A percentile compares a stretch with the other conserved stretches of the same genome.
phyloP scores from a whole-genome alignment of 2,113 vertebrate genomes.

The Hylia prasina region DNA sequence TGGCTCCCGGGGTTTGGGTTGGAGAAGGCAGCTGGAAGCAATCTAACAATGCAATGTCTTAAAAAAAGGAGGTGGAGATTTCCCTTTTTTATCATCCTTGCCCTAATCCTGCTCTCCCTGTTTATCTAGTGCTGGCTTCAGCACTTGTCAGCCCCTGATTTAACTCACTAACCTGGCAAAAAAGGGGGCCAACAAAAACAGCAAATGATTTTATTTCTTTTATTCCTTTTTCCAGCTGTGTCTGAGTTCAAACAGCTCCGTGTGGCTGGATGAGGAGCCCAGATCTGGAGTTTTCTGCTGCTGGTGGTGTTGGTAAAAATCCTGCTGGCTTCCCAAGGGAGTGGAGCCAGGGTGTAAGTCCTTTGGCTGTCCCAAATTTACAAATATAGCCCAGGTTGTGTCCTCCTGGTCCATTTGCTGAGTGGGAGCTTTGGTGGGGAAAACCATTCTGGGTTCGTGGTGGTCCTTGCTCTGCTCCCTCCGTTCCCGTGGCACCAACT shows the following conservation, averaged over 20 bases:
- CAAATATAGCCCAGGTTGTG: background rate
- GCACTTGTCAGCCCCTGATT: background rate
- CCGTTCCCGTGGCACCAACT: fast-evolving
- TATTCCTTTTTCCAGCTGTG: background rate
- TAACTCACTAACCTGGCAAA: background rate
- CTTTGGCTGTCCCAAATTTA: background rate
- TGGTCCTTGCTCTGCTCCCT: background rate
- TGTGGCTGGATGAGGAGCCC: background rate
- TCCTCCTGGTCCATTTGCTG: background rate
- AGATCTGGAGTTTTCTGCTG: background rate
- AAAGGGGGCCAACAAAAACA: background rate
- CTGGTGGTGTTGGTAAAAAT: background rate
- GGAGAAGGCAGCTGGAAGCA: background rate
- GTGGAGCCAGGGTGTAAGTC: background rate
- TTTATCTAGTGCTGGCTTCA: slow-evolving; percentile 2
- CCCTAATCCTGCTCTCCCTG: background rate
- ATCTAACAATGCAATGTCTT: background rate
- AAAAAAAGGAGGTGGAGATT: background rate
- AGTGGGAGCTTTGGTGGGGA: background rate
- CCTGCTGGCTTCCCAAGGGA: background rate
- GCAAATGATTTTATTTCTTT: background rate
- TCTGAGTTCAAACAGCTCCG: background rate
- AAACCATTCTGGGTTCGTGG: fast-evolving
- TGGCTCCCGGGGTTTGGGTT: background rate
- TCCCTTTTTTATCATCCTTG: background rate